Evolutionary conservation across 2,888 invertebrate species (phyloP).

Genomic region (Euphydryas editha): DNA sequence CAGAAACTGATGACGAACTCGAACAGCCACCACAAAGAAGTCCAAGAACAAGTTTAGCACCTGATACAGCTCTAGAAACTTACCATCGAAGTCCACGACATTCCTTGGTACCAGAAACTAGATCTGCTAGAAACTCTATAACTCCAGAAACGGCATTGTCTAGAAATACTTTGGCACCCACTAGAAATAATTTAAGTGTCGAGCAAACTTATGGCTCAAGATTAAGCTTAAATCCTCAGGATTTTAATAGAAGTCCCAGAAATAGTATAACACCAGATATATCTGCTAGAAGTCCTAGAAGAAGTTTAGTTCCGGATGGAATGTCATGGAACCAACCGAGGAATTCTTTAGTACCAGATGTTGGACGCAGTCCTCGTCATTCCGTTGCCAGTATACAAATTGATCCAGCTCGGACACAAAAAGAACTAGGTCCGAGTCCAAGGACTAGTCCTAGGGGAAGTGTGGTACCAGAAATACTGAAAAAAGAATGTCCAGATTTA

Average conservation of each 20-base stretch:
- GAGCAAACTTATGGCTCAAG: constrained; percentile 82
- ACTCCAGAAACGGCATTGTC: constrained; percentile 84
- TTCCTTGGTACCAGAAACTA: constrained; percentile 81
- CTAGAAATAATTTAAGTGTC: constrained; percentile 85
- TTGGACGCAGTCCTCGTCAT: constrained; percentile 84
- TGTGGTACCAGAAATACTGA: constrained; percentile 72
- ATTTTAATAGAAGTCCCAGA: constrained; percentile 78
- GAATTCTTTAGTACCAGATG: constrained; percentile 83
- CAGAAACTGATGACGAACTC: constrained; percentile 85
- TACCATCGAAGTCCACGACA: constrained; percentile 83
- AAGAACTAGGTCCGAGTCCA: constrained; percentile 79
- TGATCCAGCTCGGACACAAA: constrained; percentile 71
- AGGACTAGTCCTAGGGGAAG: constrained; percentile 85
- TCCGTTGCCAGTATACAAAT: constrained; percentile 79
- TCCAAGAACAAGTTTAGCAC: constrained; percentile 84
- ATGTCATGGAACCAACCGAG: constrained; percentile 83
- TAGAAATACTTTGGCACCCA: constrained; percentile 81
- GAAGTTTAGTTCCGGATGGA: constrained; percentile 84
- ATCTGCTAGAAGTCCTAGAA: constrained; percentile 82
- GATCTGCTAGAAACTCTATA: constrained; percentile 85
- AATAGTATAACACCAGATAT: constrained; percentile 78
- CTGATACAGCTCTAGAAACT: constrained; percentile 77
- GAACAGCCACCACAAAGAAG: constrained; percentile 76
- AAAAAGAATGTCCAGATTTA: constrained; percentile 76
- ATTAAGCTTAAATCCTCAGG: constrained; percentile 83